Evolutionary conservation across 2,888 invertebrate species (phyloP), one percentile per base, ranked within the genome.

Genomic region (Eueremaeus valkanovi): DNA sequence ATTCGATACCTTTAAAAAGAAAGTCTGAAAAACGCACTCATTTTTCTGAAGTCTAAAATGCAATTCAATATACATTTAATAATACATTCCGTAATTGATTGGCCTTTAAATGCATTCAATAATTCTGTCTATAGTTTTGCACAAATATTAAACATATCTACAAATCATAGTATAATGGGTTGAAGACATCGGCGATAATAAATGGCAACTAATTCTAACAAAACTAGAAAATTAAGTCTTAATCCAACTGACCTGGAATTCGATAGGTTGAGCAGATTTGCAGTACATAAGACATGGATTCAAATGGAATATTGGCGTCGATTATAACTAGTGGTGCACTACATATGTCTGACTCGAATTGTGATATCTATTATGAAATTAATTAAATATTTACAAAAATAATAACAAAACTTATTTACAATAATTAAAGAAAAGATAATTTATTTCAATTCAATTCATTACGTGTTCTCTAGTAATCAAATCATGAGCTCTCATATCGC

Each of bases 401-500:
- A 33, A 27, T 31, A 27, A 11, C 18, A 61, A 13, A 51, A n/a
- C 58, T 72, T 27, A 36, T 76, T n/a, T 16, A 42, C 49, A 58
- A 24, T 45, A 58, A 49, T 24, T 58, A 83, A 83, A 21, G 36
- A 36, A 21, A 42, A 21, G 75, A 61, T 21, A 51, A 68, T 40
- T 3, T 51, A 58, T n/a, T 40, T 61, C 5, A 18, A 73, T 33
- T 29, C 6, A 63, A 83, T 16, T 6, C 45, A 85, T 85, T 83
- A 91, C 89, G 81, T 89, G 82, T 75, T 89, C 85, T 0, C 88
- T 85, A 8, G 88, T 87, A 75, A 96, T 90, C 78, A 86, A 83
- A 16, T 86, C 82, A 82, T 95, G 92, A 29, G 92, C 88, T 61
- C 86, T 87, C 92, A 94, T 92, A 82, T 95, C 92, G 0, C 93